Evolutionary conservation across 2,113 vertebrate genomes (phyloP).

Genomic region (Ceyx melanurus): DNA sequence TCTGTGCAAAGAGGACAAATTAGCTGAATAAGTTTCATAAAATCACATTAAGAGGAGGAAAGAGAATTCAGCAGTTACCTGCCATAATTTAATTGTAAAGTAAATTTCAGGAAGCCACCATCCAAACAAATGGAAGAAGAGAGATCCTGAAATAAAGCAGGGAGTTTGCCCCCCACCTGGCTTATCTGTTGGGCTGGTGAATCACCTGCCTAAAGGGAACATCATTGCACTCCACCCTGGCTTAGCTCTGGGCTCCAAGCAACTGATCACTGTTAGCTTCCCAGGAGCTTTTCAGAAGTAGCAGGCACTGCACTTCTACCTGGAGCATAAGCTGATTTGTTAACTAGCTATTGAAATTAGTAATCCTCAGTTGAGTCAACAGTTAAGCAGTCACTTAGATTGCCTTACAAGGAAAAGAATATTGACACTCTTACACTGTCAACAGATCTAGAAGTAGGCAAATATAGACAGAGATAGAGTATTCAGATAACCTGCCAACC

Average conservation of each 20-base stretch:
- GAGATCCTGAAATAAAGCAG: background rate
- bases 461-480: conserved; percentile 60
- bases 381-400: conserved; percentile 41
- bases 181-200: background rate
- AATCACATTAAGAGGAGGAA: background rate
- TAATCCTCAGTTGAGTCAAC: conserved; percentile 65
- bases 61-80: background rate
- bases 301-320: background rate
- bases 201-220: background rate
- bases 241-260: background rate
- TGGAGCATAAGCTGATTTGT: conserved; percentile 27
- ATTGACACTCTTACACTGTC: conserved; percentile 58
- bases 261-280: background rate
- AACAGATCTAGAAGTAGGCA: conserved; percentile 57
- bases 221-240: background rate
- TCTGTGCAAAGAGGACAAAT: background rate
- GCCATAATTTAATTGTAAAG: background rate
- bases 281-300: conserved; percentile 14
- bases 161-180: background rate
- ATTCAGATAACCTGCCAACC: conserved; percentile 49
- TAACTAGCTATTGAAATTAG: conserved; percentile 62
- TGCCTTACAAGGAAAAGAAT: conserved; percentile 61
- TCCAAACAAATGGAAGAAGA: background rate
- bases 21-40: background rate
- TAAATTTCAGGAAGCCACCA: background rate